A percentile compares a stretch with the other conserved stretches of the same genome.
Conservation (phyloP, 2,113 vertebrate species). For the Macquaria ambigua region DNA sequence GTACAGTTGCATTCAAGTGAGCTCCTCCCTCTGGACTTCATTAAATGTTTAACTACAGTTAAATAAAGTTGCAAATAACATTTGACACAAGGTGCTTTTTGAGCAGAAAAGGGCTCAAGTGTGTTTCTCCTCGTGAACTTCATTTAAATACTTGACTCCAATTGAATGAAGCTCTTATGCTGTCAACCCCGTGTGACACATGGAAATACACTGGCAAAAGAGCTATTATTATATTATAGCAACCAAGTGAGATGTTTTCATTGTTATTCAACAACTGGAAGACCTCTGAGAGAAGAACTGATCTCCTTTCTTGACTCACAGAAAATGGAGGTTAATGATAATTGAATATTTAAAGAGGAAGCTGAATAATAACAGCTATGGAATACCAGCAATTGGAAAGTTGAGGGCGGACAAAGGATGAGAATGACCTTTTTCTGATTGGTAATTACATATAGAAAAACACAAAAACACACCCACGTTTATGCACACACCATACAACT, state of each 20-base stretch:
- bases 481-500: background rate
- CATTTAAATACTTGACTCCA: constrained; percentile 49
- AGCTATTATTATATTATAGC: constrained; percentile 26
- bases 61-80: constrained; percentile 20
- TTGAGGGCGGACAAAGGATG: constrained; percentile 18
- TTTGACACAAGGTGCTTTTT: constrained; percentile 44
- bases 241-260: constrained; percentile 36
- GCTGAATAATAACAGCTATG: constrained; percentile 51
- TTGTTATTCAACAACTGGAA: constrained; percentile 56
- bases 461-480: background rate
- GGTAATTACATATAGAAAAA: constrained; percentile 7
- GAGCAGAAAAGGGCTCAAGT: constrained; percentile 1
- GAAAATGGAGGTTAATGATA: constrained; percentile 64
- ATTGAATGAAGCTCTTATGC: constrained; percentile 21
- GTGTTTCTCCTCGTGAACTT: constrained; percentile 38
- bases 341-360: constrained; percentile 64
- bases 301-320: constrained; percentile 29
- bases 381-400: constrained; percentile 1
- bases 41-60: constrained; percentile 20
- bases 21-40: constrained; percentile 13
- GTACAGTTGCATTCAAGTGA: background rate
- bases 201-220: constrained; percentile 6
- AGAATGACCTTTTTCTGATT: background rate
- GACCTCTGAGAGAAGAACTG: constrained; percentile 34
- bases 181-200: constrained; percentile 14